Conservation (phyloP, 2,888 invertebrate species). For the Phanerotoma sp. region DNA sequence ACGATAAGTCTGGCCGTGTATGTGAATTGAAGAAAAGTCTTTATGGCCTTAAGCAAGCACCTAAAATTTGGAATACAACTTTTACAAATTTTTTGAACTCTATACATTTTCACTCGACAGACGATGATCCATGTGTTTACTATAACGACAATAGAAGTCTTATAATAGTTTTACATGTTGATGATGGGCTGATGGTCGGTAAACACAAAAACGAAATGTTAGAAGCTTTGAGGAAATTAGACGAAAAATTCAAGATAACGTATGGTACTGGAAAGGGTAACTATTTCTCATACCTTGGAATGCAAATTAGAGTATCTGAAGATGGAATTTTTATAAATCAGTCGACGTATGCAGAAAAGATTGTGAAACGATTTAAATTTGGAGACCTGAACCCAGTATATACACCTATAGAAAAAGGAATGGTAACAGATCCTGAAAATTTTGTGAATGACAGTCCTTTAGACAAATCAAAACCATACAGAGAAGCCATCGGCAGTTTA, state of each 20-base stretch:
- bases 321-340: constrained; percentile 40
- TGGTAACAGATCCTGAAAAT: constrained; percentile 34
- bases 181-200: too few relatives aligned
- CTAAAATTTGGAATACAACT: constrained; percentile 40
- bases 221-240: constrained; percentile 26
- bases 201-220: constrained; percentile 18
- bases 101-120: constrained; percentile 33
- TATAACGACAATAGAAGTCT: too few relatives aligned
- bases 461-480: constrained; percentile 24
- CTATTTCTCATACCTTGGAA: constrained; percentile 34
- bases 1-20: constrained; percentile 29
- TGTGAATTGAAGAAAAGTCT: constrained; percentile 39
- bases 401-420: constrained; percentile 41
- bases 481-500: constrained; percentile 35
- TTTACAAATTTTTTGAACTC: constrained; percentile 34
- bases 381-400: constrained; percentile 24
- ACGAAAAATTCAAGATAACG: constrained; percentile 32
- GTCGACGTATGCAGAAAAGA: constrained; percentile 35
- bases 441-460: constrained; percentile 28
- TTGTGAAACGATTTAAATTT: constrained; percentile 26
- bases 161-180: too few relatives aligned
- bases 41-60: constrained; percentile 44
- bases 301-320: constrained; percentile 32
- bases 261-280: constrained; percentile 14
- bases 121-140: constrained; percentile 34